Conservation (phyloP, 2,888 invertebrate species). For the Bhutanitis thaidina region DNA sequence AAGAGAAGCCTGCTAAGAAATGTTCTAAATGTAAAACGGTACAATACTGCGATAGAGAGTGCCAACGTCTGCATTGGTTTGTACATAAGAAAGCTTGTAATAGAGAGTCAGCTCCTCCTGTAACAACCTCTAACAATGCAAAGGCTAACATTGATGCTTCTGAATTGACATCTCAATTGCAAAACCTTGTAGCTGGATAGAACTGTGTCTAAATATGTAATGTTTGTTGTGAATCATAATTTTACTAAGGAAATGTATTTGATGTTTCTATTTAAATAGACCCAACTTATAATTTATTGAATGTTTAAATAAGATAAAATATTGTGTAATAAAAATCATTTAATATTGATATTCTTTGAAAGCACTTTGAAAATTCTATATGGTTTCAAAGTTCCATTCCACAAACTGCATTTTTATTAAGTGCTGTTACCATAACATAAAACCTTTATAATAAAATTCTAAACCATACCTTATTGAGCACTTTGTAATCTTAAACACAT, state of each 20-base stretch:
- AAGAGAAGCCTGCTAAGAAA: constrained; percentile 93
- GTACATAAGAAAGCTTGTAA: constrained; percentile 93
- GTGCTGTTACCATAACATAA: too few relatives aligned
- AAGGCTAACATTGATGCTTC: constrained; percentile 61
- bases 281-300: constrained; percentile 14
- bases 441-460: too few relatives aligned
- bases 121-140: constrained; percentile 38
- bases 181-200: constrained; percentile 71
- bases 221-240: not conserved
- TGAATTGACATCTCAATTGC: constrained; percentile 72
- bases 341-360: not conserved
- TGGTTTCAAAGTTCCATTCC: too few relatives aligned
- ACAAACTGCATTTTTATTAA: too few relatives aligned
- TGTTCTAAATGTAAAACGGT: constrained; percentile 97
- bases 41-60: constrained; percentile 95
- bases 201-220: constrained; percentile 13
- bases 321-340: not conserved
- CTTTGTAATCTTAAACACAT: too few relatives aligned
- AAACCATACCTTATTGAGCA: too few relatives aligned
- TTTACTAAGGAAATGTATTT: constrained; percentile 6
- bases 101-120: constrained; percentile 74
- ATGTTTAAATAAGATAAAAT: constrained; percentile 8
- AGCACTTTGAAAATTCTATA: constrained; percentile 2
- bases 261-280: constrained; percentile 9
- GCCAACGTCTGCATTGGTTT: constrained; percentile 96